Evolutionary conservation across 2,113 vertebrate genomes (phyloP), one percentile per base, ranked within the genome.

Genomic region (Ramphastos sulfuratus): DNA sequence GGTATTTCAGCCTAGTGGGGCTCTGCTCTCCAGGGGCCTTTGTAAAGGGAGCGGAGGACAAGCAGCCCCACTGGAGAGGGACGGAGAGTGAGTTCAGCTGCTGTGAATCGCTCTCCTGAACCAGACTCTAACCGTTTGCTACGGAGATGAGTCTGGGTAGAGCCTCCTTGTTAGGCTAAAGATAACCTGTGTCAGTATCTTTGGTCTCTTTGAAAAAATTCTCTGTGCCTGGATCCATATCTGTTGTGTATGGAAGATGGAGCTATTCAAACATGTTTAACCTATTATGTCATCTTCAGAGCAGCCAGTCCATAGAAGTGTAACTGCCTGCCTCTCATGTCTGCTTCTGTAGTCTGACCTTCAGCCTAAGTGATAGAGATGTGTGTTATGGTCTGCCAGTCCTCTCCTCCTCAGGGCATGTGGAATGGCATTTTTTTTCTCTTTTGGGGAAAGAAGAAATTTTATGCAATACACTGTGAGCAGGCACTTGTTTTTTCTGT

Each of bases 211-310:
- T 27, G 15, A 15, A 63, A 74, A 78, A 69, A 59, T 58, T 27
- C 39, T 20, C 48, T 0, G 1, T 59, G 70, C n/a, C 54, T 67
- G 58, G 33, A 25, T 64, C 59, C 1, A 0, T 35, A 24, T 59
- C 82, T 74, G 27, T 87, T 84, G 71, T 10, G 1, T 56, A n/a
- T 60, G 63, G 75, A 50, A 87, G 85, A 67, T 48, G 20, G 37
- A 74, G 54, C 59, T 71, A 35, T 71, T 90, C 42, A 54, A 76
- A 64, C 86, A 60, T 2, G 1, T 82, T 88, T 60, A 63, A 44
- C 75, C n/a, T 78, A 12, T 63, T 70, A 18, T 15, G 5, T 70
- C 66, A 30, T 35, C 37, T 54, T 72, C 10, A 25, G 63, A 78
- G 48, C 48, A 33, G 39, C 19, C 0, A 1, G 63, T 42, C 46